phyloP scores from a whole-genome alignment of 2,113 vertebrate species.

The Pithys albifrons region DNA sequence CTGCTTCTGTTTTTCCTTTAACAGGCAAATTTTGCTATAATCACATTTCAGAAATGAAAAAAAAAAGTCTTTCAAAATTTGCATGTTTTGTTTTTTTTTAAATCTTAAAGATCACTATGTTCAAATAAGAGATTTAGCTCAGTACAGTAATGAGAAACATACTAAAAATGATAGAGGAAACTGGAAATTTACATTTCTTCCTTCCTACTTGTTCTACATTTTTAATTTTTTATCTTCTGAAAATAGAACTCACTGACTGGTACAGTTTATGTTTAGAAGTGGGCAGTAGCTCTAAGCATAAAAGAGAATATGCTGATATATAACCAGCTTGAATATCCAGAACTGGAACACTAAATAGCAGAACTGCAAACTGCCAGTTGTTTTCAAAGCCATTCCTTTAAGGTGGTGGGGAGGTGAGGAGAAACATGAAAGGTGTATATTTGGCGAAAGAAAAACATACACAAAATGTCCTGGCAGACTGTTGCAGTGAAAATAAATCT shows the following conservation, averaged over 20 bases:
- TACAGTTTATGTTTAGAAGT: not conserved
- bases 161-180: not conserved
- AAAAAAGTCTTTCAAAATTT: not conserved
- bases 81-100: not conserved
- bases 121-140: not conserved
- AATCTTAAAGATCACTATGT: not conserved
- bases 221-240: not conserved
- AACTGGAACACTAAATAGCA: not conserved
- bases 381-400: not conserved
- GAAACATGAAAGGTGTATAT: not conserved
- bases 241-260: not conserved
- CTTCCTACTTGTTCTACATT: not conserved
- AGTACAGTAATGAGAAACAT: not conserved
- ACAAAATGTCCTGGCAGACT: not conserved
- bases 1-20: not conserved
- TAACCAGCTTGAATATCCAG: not conserved
- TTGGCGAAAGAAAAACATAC: not conserved
- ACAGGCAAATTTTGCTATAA: not conserved
- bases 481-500: conserved; percentile 13
- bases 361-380: not conserved
- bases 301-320: not conserved
- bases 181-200: not conserved
- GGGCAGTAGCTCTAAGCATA: not conserved
- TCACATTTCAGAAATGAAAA: not conserved
- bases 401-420: too few relatives aligned